These are phyloP conservation scores for Acholoe squamosa DNA, from an alignment of 2,888 invertebrate species.

Conservation along the genomic window DNA sequence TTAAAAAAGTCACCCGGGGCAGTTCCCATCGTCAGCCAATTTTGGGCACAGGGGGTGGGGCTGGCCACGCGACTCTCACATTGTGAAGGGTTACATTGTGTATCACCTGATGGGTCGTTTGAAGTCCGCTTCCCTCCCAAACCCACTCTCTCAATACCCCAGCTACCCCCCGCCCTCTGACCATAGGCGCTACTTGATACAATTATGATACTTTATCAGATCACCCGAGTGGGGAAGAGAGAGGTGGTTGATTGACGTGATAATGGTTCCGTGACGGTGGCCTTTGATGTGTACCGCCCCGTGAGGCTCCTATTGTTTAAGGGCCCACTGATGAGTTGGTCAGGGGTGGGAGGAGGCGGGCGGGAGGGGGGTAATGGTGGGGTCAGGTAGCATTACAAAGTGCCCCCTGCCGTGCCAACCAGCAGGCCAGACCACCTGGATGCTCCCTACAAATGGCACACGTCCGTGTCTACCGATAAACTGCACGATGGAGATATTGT, in stretches of 20 bases:
- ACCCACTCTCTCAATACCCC: background rate
- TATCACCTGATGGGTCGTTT: constrained; percentile 18
- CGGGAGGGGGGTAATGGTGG: background rate
- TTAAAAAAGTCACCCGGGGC: background rate
- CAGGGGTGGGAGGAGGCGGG: constrained; percentile 23
- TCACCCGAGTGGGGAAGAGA: background rate
- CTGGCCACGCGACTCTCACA: background rate
- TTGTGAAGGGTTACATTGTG: constrained; percentile 31
- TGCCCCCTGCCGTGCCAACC: background rate
- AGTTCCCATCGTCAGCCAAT: background rate
- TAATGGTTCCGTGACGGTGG: constrained; percentile 17
- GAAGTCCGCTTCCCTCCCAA: background rate
- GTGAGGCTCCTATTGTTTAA: background rate
- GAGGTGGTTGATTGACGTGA: constrained; percentile 34
- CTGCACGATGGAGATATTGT: background rate
- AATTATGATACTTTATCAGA: constrained; percentile 59
- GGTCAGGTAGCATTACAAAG: constrained; percentile 51
- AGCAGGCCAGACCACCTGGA: background rate
- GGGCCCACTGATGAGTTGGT: background rate
- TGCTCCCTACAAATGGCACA: background rate
- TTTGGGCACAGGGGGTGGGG: constrained; percentile 7
- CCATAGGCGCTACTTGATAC: constrained; percentile 5
- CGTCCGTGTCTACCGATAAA: background rate
- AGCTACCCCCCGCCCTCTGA: background rate
- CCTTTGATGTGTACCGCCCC: constrained; percentile 11